Evolutionary conservation across 2,113 vertebrate species (phyloP), one percentile per base, ranked within the genome.

Genomic region (Bagarius yarrelli): DNA sequence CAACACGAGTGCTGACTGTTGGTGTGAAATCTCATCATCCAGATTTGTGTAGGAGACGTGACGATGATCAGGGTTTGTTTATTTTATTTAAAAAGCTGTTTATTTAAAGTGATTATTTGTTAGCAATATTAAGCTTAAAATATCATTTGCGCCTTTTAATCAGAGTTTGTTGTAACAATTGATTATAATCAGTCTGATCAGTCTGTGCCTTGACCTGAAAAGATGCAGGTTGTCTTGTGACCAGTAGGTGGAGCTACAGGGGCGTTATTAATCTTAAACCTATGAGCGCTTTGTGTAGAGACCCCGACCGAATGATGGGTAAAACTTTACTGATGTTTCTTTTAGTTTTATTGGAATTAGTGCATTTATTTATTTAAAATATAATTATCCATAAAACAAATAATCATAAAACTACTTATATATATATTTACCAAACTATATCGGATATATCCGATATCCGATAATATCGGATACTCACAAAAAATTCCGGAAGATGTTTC

Each of bases 161-260:
- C 1, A 30, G 3, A n/a, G 5, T 44, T n/a, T 69, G 14, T 25
- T n/a, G 3, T 9, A 11, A 9, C 8, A 40, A 3, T 40, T 36
- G 1, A 36, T 27, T 67, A 21, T 15, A 34, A 40, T 27, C n/a
- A 18, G n/a, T 69, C 66, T 25, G 66, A 69, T 44, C 2, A 72
- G 32, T 14, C 18, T 52, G 30, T 23, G 32, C n/a, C 30, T 55
- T 73, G 25, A 73, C 16, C 30, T 57, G 56, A 21, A 12, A 23
- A 78, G 5, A 1, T 8, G 3, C 11, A 32, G 16, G 23, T 27
- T 9, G 4, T 30, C 36, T 44, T 79, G 4, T 71, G n/a, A 23
- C 64, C 66, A 71, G 4, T 71, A 57, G 64, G 66, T 71, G 66
- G 78, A 21, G 57, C 14, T 77, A 23, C 19, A 52, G 15, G 59